Evolutionary conservation across 2,797 vertebrate species (phyloP), one percentile per base, ranked within the genome.

Genomic region (Diceros bicornis): DNA sequence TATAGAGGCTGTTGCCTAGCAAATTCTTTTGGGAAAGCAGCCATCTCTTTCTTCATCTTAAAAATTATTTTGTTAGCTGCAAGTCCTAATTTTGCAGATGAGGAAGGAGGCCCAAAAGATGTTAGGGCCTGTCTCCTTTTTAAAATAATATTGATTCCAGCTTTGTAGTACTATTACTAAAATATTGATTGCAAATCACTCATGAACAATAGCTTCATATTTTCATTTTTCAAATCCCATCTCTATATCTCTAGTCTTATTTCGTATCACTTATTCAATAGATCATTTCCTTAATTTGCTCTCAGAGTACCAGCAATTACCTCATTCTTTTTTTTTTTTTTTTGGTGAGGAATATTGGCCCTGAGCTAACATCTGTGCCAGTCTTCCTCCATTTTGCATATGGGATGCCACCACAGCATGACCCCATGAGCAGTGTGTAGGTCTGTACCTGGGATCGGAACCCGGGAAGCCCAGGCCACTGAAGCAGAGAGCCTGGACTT

Each of bases 11-110:
- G 59, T 93, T 96, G 78, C 83, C 18, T 92, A 92, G 93, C 71
- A 95, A 68, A 92, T 87, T 89, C 74, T 97, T 97, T 94, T 89
- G 79, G 79, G 91, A 83, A 96, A 90, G 74, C 50, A 90, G 79
- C 57, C 69, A 57, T 92, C 27, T 93, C 55, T 93, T 79, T 93
- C 59, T 94, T 92, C 47, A 82, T 87, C 59, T 89, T 62, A 83
- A 96, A 89, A 78, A 92, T 95, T 91, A 72, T 93, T 95, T 95
- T 41, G 20, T 97, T 93, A 94, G 74, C 27, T 83, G 27, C 17
- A 96, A 89, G 68, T 78, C 52, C 50, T 96, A 74, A 91, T 94
- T 90, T 88, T 96, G 71, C 72, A 89, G 90, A 82, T 95, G 41
- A 74, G n/a, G 64, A 95, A 94, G 90, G 41, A 84, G 50, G 41